Conservation (phyloP, 1,140 invertebrate genomes). For the Papilio xuthus region DNA sequence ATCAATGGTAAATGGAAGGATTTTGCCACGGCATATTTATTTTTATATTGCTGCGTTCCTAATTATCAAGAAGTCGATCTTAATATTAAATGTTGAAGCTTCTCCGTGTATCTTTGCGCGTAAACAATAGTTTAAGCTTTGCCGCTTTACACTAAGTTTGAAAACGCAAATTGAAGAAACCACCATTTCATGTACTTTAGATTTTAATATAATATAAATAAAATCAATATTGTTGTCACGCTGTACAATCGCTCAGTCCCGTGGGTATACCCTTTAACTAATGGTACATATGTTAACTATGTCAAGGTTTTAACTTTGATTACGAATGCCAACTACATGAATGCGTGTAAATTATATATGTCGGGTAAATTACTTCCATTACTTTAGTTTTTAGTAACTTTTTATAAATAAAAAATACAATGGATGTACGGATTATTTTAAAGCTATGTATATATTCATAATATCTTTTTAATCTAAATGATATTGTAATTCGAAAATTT, state of each 20-base stretch:
- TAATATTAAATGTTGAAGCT: background rate
- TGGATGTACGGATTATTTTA: too few species aligned
- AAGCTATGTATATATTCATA: too few species aligned
- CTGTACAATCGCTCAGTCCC: background rate
- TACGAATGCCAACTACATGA: background rate
- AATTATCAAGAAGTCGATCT: background rate
- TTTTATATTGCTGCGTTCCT: background rate
- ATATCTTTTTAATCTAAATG: too few species aligned
- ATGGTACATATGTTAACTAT: background rate
- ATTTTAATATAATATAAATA: background rate
- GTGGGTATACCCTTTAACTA: conserved; percentile 1
- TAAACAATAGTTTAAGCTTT: background rate
- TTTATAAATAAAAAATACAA: background rate
- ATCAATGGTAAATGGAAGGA: background rate
- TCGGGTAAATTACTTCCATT: background rate
- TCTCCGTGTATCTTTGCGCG: too few species aligned
- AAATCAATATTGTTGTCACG: background rate
- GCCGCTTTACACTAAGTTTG: background rate
- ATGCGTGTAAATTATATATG: background rate
- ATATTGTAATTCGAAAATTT: too few species aligned
- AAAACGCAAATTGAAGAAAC: too few species aligned
- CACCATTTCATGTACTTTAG: too few species aligned
- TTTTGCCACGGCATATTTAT: background rate
- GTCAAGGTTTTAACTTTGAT: conserved; percentile 4
- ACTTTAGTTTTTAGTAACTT: background rate